Evolutionary conservation across 2,797 vertebrate species (phyloP).

Genomic region (Dendrocincla fuliginosa): DNA sequence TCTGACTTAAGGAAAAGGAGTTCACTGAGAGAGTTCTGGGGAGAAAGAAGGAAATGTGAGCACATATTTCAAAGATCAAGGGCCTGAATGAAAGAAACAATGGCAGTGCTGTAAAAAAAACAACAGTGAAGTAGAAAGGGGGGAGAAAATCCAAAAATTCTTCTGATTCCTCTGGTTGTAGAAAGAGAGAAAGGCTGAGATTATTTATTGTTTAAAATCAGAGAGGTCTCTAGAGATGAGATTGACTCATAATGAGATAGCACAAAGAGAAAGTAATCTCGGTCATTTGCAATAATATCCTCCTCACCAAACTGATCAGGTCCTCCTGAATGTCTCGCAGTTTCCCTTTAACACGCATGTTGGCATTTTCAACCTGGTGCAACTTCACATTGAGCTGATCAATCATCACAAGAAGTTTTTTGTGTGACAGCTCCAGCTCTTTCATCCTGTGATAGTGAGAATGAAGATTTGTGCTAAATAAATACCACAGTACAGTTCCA

Average conservation of each 20-base stretch:
- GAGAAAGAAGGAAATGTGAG: background rate
- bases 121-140: background rate
- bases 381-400: constrained; percentile 41
- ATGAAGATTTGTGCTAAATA: background rate
- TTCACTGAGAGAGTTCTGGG: background rate
- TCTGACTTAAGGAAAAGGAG: background rate
- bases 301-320: constrained; percentile 68
- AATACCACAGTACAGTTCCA: background rate
- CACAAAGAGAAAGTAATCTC: background rate
- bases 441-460: constrained; percentile 60
- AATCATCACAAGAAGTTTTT: constrained; percentile 59
- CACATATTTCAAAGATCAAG: background rate
- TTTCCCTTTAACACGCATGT: constrained; percentile 71
- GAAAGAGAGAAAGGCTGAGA: background rate
- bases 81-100: background rate
- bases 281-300: background rate
- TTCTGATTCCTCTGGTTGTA: background rate
- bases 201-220: background rate
- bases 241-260: background rate
- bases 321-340: constrained; percentile 73
- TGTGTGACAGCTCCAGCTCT: constrained; percentile 73
- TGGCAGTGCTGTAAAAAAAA: background rate
- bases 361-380: constrained; percentile 27
- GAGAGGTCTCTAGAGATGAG: background rate
- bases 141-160: background rate